These are phyloP conservation scores for Crotalus helleri DNA, from an alignment of 2,113 vertebrate species.

Conservation along the genomic window DNA sequence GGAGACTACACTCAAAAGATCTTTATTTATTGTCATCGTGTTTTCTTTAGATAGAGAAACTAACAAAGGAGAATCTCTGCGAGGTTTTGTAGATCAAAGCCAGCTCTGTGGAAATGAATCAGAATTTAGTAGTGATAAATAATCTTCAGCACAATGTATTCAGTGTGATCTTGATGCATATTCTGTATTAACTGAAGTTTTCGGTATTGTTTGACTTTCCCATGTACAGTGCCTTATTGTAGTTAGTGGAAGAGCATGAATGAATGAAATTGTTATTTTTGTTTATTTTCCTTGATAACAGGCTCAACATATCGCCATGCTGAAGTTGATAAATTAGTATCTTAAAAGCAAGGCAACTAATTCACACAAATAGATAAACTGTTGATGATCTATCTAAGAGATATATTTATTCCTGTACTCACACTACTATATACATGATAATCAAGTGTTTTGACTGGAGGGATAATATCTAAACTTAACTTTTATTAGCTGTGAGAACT, in stretches of 20 bases:
- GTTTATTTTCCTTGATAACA: background rate
- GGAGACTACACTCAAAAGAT: background rate
- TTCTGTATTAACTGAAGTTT: background rate
- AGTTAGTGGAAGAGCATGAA: background rate
- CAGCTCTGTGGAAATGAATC: background rate
- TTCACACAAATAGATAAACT: conserved; percentile 7
- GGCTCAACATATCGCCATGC: background rate
- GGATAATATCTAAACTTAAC: conserved; percentile 55
- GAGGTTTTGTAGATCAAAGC: background rate
- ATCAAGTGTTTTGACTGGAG: conserved; percentile 65
- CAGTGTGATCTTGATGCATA: background rate
- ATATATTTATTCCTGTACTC: conserved; percentile 8
- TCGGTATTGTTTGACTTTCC: background rate
- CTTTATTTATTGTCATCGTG: background rate
- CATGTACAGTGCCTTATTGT: background rate
- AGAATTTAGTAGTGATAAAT: background rate
- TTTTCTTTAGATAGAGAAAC: background rate
- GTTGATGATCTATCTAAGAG: background rate
- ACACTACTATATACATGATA: conserved; percentile 37
- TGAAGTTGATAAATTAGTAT: background rate
- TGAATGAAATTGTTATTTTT: background rate
- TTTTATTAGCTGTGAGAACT: conserved; percentile 70
- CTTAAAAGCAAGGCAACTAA: background rate
- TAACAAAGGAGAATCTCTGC: background rate
- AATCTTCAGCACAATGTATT: background rate